Conservation (phyloP, 2,113 vertebrate genomes). For the Smithornis capensis region DNA sequence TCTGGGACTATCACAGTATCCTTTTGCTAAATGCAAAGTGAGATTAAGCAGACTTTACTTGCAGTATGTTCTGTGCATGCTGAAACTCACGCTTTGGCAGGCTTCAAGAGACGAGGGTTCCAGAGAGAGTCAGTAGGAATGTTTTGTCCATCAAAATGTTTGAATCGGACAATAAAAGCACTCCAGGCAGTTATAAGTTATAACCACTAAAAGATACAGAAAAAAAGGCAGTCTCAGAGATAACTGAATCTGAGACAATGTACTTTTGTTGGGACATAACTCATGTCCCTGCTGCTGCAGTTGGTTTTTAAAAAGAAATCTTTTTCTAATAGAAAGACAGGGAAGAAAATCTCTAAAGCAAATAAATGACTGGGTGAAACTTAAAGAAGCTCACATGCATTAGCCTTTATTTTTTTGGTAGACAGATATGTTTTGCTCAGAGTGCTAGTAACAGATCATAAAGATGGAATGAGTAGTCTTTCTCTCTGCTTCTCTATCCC, state of each 20-base stretch:
- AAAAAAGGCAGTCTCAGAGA: slow-evolving; percentile 21
- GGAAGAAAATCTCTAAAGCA: slow-evolving; percentile 42
- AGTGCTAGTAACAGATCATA: neutral
- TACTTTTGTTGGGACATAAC: slow-evolving; percentile 28
- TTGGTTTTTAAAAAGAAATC: slow-evolving; percentile 51
- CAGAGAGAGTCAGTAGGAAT: slow-evolving; percentile 30
- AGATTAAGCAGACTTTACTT: slow-evolving; percentile 20
- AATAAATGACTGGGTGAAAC: slow-evolving; percentile 21
- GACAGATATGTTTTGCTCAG: slow-evolving; percentile 6
- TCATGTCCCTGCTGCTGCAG: slow-evolving; percentile 30
- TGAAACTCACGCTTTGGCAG: neutral
- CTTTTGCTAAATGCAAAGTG: slow-evolving; percentile 1
- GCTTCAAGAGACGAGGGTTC: neutral
- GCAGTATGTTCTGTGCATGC: neutral
- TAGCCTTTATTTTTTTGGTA: slow-evolving; percentile 40
- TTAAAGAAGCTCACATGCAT: neutral
- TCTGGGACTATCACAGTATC: neutral
- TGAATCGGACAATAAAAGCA: slow-evolving; percentile 53
- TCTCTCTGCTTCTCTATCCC: neutral
- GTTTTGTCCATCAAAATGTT: slow-evolving; percentile 57
- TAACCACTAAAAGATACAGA: slow-evolving; percentile 33
- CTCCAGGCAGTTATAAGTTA: slow-evolving; percentile 61
- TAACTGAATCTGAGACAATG: slow-evolving; percentile 55
- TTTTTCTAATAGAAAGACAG: slow-evolving; percentile 40
- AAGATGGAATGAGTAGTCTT: neutral